Conservation (phyloP, 2,113 vertebrate genomes). For the Condylura cristata region DNA sequence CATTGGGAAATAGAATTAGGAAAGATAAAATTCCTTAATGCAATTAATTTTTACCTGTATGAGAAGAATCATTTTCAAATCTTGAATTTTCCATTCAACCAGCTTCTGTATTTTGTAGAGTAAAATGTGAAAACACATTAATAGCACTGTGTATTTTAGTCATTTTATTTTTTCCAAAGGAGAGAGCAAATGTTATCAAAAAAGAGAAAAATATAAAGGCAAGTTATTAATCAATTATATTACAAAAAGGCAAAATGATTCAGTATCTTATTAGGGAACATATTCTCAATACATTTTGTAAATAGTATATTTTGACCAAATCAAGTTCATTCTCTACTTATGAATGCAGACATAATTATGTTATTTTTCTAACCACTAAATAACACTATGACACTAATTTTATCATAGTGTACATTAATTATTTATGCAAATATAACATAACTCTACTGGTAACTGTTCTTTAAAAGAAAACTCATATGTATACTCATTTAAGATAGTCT, state of each 20-base stretch:
- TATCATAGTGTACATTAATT: neutral
- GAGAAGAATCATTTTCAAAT: neutral
- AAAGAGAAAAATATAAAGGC: neutral
- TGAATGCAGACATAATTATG: neutral
- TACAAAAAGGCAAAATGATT: neutral
- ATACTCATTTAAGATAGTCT: neutral
- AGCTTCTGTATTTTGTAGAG: neutral
- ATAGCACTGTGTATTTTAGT: neutral
- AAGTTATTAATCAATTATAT: constrained; percentile 6
- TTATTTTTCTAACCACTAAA: neutral
- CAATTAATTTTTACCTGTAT: neutral
- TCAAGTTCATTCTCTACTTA: neutral
- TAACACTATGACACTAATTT: neutral
- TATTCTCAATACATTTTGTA: neutral
- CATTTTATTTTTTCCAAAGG: neutral
- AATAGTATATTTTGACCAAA: neutral
- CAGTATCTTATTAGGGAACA: neutral
- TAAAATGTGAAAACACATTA: neutral
- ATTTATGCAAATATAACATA: neutral
- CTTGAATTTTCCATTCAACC: neutral
- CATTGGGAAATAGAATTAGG: neutral
- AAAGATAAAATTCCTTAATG: neutral
- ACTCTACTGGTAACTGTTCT: neutral
- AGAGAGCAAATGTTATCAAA: neutral
- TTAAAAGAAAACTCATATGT: neutral